A percentile compares a stretch with the other conserved stretches of the same genome.
Evolutionary conservation across 1,140 invertebrate genomes (phyloP).

Genomic region (Macrotrachela quadricornifera): DNA sequence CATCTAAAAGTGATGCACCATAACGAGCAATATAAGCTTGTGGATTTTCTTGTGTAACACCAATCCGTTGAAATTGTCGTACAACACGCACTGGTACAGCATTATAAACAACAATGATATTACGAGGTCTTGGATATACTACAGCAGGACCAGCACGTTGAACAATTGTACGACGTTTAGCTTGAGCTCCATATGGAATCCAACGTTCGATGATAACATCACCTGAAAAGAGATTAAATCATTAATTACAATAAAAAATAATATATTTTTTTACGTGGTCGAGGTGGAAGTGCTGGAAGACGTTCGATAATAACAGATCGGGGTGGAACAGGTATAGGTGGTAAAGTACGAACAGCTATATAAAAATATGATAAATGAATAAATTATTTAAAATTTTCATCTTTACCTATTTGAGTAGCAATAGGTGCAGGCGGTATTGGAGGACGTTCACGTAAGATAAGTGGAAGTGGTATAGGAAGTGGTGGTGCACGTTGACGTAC

Average conservation of each 20-base stretch:
- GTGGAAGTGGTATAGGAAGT: neutral
- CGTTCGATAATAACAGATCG: conserved; percentile 6
- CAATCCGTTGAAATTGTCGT: conserved; percentile 1
- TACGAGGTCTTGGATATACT: neutral
- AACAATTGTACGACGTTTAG: conserved; percentile 3
- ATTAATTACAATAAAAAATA: no score
- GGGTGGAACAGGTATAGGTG: neutral
- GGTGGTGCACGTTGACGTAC: neutral
- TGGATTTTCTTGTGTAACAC: conserved; percentile 5
- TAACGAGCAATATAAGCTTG: conserved; percentile 1
- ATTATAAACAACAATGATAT: conserved; percentile 7
- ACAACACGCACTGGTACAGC: conserved; percentile 1
- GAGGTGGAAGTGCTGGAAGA: conserved; percentile 1
- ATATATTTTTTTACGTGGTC: neutral
- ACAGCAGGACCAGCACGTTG: neutral
- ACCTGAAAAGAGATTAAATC: no score
- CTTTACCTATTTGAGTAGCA: no score
- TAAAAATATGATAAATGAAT: no score
- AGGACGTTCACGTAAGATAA: conserved; percentile 3
- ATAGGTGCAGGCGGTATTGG: neutral
- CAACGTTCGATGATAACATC: conserved; percentile 7
- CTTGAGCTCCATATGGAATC: conserved; percentile 2
- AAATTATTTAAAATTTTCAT: no score
- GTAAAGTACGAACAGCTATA: neutral
- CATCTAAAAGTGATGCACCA: neutral